Conservation (phyloP, 2,113 vertebrate genomes). For the Anarhynchus alexandrinus region DNA sequence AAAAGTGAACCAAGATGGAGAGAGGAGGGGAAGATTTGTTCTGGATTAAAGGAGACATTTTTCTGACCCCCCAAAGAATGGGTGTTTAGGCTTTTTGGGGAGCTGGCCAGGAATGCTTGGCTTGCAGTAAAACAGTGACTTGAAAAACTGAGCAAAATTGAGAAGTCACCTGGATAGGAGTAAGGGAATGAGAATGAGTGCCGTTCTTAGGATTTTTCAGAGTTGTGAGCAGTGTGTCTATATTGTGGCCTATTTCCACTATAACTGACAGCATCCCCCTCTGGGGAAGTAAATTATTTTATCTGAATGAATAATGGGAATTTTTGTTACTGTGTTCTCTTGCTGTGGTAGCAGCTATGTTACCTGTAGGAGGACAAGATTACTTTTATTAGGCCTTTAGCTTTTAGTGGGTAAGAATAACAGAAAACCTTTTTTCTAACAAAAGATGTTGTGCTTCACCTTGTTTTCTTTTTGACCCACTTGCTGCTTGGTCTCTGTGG, state of each 20-base stretch:
- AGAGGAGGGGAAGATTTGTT: background rate
- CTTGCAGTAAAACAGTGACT: background rate
- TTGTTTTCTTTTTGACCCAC: background rate
- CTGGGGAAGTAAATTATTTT: background rate
- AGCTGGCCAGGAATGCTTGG: background rate
- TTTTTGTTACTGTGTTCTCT: background rate
- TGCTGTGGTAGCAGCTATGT: background rate
- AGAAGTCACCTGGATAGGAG: background rate
- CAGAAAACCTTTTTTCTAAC: background rate
- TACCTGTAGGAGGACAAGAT: background rate
- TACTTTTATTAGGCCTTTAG: background rate
- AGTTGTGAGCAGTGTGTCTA: background rate
- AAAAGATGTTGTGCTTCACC: background rate
- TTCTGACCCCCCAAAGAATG: background rate
- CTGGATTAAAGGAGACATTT: background rate
- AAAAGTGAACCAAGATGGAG: background rate
- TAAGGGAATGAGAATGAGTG: background rate
- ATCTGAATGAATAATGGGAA: background rate
- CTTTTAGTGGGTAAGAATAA: background rate
- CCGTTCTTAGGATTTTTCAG: background rate
- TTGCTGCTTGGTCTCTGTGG: background rate
- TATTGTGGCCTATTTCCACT: background rate
- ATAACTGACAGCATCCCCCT: background rate
- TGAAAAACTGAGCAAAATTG: background rate
- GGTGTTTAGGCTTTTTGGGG: background rate